Evolutionary conservation across 1,140 invertebrate species (phyloP), one percentile per base, ranked within the genome.

Genomic region (Cecropterus lyciades): DNA sequence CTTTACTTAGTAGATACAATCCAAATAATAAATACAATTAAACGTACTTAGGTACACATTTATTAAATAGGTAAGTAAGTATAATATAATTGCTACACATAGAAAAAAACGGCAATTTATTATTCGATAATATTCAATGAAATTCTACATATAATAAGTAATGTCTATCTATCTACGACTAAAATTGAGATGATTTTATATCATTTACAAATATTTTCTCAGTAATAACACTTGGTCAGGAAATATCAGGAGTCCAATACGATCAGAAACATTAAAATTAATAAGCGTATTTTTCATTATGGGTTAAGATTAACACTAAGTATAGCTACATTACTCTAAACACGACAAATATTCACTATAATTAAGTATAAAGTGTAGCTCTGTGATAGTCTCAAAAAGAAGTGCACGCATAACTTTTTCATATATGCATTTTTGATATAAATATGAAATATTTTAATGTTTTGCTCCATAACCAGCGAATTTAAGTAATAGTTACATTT

Each of bases 261-360:
- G 75, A 87, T 87, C 85, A 85, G 89, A 89, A 87, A 85, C 74
- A 84, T 89, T 91, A 89, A 89, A 89, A 89, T 89, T 91, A 91
- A 91, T 91, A 91, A 91, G 89, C 89, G 89, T 91, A 89, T 87
- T 86, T 80, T 84, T 88, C 80, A 88, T 45, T 56, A 56, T 85
- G 79, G 84, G 82, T 85, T 85, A 57, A n/a, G n/a, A 67, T 80
- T 81, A 74, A 71, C 62, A 73, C 72, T 75, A 82, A 78, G 69
- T 85, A 56, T 68, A 69, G 65, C 49, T 70, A 73, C 55, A 68
- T 52, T 70, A 56, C 63, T 3, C 46, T 62, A 69, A 62, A 65
- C 48, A 42, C 53, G 13, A 65, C 51, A 55, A 67, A 52, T 52
- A 24, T 11, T 55, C 10, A 51, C 42, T 24, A 53, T 49, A 67